phyloP scores from a whole-genome alignment of 1,140 invertebrate species.

The Leptinotarsa lineolata region DNA sequence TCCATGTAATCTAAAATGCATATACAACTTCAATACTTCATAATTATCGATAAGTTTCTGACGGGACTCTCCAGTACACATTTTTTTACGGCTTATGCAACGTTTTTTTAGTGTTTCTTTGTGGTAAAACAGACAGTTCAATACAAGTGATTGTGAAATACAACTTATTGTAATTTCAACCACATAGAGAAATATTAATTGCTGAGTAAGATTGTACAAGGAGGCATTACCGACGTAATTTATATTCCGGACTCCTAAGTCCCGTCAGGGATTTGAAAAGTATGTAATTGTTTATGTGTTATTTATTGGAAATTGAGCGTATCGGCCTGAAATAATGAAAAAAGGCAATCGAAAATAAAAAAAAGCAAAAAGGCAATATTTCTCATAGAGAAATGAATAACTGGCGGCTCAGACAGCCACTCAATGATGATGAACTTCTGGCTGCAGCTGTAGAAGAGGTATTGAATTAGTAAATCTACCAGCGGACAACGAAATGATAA shows the following conservation, averaged over 20 bases:
- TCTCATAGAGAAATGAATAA: slow-evolving; percentile 16
- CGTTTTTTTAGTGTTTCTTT: neutral
- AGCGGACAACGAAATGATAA: slow-evolving; percentile 20
- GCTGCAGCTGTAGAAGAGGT: slow-evolving; percentile 8
- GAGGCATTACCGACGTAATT: slow-evolving; percentile 19
- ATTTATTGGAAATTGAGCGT: slow-evolving; percentile 16
- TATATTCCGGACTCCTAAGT: slow-evolving; percentile 13
- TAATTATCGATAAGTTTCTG: slow-evolving; percentile 12
- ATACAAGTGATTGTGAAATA: slow-evolving; percentile 5
- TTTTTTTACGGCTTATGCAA: slow-evolving; percentile 17
- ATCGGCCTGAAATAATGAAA: slow-evolving; percentile 12
- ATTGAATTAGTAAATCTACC: slow-evolving; percentile 18
- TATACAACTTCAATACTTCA: slow-evolving; percentile 7
- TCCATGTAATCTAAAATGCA: slow-evolving; percentile 16
- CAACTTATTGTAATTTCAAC: slow-evolving; percentile 14
- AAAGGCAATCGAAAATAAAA: slow-evolving; percentile 55
- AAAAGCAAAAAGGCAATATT: slow-evolving; percentile 45
- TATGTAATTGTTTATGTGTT: slow-evolving; percentile 19
- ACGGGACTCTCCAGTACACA: slow-evolving; percentile 15
- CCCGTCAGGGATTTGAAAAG: slow-evolving; percentile 20
- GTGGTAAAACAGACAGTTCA: neutral
- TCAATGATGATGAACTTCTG: slow-evolving; percentile 16
- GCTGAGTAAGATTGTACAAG: slow-evolving; percentile 31
- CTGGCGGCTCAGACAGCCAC: slow-evolving; percentile 14
- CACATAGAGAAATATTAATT: slow-evolving; percentile 21